These are phyloP conservation scores for Balanococcus diminutus DNA, from an alignment of 2,888 invertebrate species.

Conservation along the genomic window DNA sequence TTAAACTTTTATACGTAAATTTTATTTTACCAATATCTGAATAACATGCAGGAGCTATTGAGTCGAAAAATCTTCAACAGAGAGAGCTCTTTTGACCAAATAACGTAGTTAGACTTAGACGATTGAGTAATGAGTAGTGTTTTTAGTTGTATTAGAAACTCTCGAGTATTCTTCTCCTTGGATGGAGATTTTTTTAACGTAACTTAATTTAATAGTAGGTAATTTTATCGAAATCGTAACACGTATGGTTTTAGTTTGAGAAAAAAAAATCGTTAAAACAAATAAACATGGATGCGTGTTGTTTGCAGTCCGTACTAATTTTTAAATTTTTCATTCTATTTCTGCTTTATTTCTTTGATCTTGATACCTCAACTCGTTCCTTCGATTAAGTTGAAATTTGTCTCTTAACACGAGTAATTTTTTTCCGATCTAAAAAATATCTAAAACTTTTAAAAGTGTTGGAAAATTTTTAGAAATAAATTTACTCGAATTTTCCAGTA, in stretches of 20 bases:
- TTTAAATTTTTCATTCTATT: background rate
- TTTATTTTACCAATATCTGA: background rate
- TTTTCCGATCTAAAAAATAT: background rate
- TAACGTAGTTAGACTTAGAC: background rate
- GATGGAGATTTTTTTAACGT: background rate
- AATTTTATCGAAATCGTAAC: background rate
- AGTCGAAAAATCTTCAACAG: background rate
- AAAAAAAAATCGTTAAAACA: background rate
- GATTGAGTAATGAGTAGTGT: background rate
- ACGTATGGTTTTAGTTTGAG: background rate
- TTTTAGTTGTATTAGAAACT: background rate
- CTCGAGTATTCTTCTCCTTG: background rate
- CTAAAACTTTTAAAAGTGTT: background rate
- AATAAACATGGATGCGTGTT: slow-evolving; percentile 26
- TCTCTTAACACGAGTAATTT: background rate
- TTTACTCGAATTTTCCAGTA: background rate
- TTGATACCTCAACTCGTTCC: background rate
- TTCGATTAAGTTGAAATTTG: background rate
- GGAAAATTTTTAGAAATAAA: background rate
- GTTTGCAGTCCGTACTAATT: slow-evolving; percentile 3
- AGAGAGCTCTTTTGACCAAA: background rate
- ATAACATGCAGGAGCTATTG: too few relatives aligned
- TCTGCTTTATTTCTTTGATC: background rate
- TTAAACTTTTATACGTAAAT: background rate
- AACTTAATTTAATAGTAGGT: background rate